These are phyloP conservation scores for Yponomeuta evonymella DNA, from an alignment of 2,888 invertebrate species.

Conservation along the genomic window DNA sequence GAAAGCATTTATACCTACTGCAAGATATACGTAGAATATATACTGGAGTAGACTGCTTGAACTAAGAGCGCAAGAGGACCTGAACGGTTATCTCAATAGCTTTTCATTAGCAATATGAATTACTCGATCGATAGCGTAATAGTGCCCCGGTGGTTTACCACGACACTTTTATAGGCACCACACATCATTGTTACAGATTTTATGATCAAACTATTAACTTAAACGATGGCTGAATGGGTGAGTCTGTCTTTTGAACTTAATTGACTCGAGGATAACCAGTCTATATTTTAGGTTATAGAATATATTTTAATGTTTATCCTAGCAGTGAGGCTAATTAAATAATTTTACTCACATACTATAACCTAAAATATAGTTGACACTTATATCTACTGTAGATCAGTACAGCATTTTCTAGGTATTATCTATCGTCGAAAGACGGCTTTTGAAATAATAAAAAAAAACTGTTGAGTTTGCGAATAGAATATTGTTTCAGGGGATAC, in stretches of 20 bases:
- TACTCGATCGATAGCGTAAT: background rate
- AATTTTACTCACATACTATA: too few relatives aligned
- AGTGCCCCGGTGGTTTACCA: background rate
- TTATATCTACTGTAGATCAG: too few relatives aligned
- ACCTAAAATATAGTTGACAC: too few relatives aligned
- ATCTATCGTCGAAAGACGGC: too few relatives aligned
- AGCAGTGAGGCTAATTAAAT: too few relatives aligned
- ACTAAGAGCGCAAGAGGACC: background rate
- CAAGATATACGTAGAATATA: background rate
- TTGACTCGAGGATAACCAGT: background rate
- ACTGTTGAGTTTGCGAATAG: too few relatives aligned
- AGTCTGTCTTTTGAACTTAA: background rate
- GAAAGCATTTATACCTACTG: background rate
- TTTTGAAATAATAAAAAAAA: too few relatives aligned
- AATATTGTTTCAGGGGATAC: too few relatives aligned
- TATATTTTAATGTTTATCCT: background rate
- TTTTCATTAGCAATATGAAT: slow-evolving; percentile 9
- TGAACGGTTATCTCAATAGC: background rate
- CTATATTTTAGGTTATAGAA: background rate
- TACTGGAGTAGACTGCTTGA: background rate
- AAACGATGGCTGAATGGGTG: background rate
- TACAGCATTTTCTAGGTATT: too few relatives aligned
- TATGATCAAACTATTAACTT: background rate
- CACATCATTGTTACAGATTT: background rate
- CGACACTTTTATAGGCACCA: background rate